Evolutionary conservation across 2,797 vertebrate genomes (phyloP), one percentile per base, ranked within the genome.

Genomic region (Tangara arthus): DNA sequence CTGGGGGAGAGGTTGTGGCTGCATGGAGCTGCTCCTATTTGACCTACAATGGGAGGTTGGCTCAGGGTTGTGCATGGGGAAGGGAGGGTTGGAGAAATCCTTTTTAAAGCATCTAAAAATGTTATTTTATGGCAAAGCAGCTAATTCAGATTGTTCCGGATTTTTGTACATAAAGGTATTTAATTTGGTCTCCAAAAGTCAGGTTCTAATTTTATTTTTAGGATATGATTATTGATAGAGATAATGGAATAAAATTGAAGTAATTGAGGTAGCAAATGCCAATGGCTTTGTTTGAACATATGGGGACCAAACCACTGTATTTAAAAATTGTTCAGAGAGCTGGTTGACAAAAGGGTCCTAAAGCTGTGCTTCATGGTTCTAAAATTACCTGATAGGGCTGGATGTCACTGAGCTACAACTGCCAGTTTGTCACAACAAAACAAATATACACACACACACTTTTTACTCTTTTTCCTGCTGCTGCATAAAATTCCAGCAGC

Each of bases 351-450:
- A 76, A 81, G 55, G 32, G 35, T 83, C 39, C 65, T 82, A n/a
- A 77, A 90, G 23, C 42, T 44, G 47, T 84, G 63, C 35, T 73
- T 78, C 52, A 70, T 83, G 59, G 32, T 81, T 37, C 12, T 83
- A 70, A 95, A 76, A 76, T 73, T 90, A 65, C 82, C 60, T 87
- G 34, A 52, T 65, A 35, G 61, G 78, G 61, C 69, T 91, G 34
- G 85, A 77, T 83, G 12, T 70, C 73, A 7, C 32, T 61, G 71
- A 80, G 80, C 39, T 91, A 42, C 49, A 53, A 19, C 41, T 89
- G 73, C 50, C 22, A 55, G 68, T 90, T 91, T 91, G 37, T 88
- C 81, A 85, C 96, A 96, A 79, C 63, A 94, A 65, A 60, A 15
- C 34, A 41, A 26, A 42, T 5, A 34, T 28, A 34, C 17, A 46